Evolutionary conservation across 92 coral and sea anemone species (phyloP), one percentile per base, ranked within the genome.

Genomic region (Plumapathes pennacea): DNA sequence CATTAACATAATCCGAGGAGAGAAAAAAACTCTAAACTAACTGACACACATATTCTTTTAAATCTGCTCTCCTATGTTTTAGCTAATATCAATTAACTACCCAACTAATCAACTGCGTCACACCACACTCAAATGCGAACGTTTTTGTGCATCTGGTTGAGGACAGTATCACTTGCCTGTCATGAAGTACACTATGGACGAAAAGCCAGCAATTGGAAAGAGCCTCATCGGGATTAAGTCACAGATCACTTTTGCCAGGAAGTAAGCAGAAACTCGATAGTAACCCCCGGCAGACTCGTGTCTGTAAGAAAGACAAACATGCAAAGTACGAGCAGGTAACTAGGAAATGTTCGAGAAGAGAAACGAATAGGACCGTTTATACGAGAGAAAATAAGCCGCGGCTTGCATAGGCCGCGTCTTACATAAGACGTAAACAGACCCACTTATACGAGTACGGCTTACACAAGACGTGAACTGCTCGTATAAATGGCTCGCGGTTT

Each of bases 251-350:
- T 85, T 90, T 43, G 97, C 95, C 67, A 90, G 65, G 40, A 85
- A 85, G 69, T 90, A 90, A 10, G 77, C 95, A 1, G 97, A 90
- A 5, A 90, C 88, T 13, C 95, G 71, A 62, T 90, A 90, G 31
- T 85, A 90, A 0, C 97, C 97, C 15, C 95, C 69, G 7, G 87
- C 97, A 0, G 87, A 71, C 47, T 90, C 97, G 74, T 90, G 97
- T 22, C 97, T 90, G 46, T 4, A 45, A 62, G 42, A 11, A 44
- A 5, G 51, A 11, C 1, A 1, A 25, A 37, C 10, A 54, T 21
- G n/a, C 32, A 49, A 13, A 13, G 4, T 17, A 33, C 3, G 14
- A 34, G 0, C n/a, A 24, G 24, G 0, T 10, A 22, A 13, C 30
- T 1, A 5, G 43, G 51, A 1, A 0, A 25, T 25, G 32, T 8